Base-by-base conservation (phyloP, 2,113 vertebrate genomes). In the Onychorhynchus coronatus region DNA sequence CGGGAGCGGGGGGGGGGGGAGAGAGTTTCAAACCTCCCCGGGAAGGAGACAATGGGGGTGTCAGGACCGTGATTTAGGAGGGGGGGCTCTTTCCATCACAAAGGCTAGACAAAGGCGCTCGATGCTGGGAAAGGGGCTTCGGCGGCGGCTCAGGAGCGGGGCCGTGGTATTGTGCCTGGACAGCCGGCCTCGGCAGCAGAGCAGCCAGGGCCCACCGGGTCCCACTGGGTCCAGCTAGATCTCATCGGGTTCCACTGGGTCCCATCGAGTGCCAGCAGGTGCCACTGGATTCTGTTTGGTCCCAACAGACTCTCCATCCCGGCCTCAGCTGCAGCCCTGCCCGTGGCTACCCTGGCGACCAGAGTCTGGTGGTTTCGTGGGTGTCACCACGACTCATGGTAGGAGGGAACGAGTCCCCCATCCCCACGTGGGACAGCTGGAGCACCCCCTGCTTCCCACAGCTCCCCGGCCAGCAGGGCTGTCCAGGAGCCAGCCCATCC, bases 11-110 rank as follows among this genome's bases (percentile, higher is more conserved):
- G 62, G 93, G 9, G 91, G 92, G 97, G 98, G 98, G 96, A 92
- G 95, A 68, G 50, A 95, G 96, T 97, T 98, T 98, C 97, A 98
- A 98, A 97, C 97, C 96, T 97, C 91, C 94, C 95, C 65, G 86
- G 85, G 91, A 97, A 93, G 91, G 97, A 96, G 97, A 98, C 98
- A 98, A 98, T 98, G 97, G 97, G 97, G 94, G 97, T 98, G 98
- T 98, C 98, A 98, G 95, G 97, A 96, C 95, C 65, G 97, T 98
- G 98, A 98, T 98, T 98, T 98, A 98, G 97, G 98, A 97, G 97
- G 92, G 95, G 95, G 94, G 68, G 93, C 95, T 93, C 97, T 98
- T 98, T 97, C 97, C 97, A 98, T 98, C 94, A 98, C 97, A 98
- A 98, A 98, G 97, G 97, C 17, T 39, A 97, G 96, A 98, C 98